Conservation (phyloP, 2,888 invertebrate species). For the Aphelenchoides bicaudatus region DNA sequence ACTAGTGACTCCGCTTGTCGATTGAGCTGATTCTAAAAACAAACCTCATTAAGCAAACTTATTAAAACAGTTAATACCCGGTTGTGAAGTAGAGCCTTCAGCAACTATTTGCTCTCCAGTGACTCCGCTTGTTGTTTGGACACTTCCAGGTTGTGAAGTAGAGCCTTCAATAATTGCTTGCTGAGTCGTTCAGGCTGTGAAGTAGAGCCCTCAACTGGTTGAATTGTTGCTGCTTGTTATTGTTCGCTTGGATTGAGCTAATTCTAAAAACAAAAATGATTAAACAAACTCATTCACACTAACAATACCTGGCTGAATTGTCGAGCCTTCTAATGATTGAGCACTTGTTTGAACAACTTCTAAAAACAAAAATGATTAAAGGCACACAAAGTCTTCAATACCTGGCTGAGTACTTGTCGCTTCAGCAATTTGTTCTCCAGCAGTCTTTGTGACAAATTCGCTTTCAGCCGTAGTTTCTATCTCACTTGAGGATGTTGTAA, state of each 20-base stretch:
- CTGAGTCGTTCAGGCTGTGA: not conserved
- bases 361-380: not conserved
- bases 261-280: not conserved
- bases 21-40: not conserved
- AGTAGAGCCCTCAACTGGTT: not conserved
- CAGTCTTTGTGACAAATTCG: constrained; percentile 4
- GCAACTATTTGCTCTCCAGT: no score
- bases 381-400: not conserved
- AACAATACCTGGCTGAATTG: not conserved
- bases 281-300: not conserved
- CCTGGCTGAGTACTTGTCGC: constrained; percentile 8
- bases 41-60: no score
- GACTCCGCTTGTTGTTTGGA: not conserved
- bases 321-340: not conserved
- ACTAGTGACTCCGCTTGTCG: not conserved
- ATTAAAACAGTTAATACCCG: no score
- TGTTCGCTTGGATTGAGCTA: not conserved
- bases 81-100: no score
- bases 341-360: not conserved
- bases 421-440: constrained; percentile 1
- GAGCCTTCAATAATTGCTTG: not conserved
- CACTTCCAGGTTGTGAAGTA: constrained; percentile 19
- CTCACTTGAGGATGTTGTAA: not conserved
- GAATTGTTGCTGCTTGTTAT: constrained; percentile 7
- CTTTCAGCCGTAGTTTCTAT: constrained; percentile 17